These are phyloP conservation scores for Epinotia nisella DNA, from an alignment of 2,888 invertebrate genomes.

Conservation along the genomic window DNA sequence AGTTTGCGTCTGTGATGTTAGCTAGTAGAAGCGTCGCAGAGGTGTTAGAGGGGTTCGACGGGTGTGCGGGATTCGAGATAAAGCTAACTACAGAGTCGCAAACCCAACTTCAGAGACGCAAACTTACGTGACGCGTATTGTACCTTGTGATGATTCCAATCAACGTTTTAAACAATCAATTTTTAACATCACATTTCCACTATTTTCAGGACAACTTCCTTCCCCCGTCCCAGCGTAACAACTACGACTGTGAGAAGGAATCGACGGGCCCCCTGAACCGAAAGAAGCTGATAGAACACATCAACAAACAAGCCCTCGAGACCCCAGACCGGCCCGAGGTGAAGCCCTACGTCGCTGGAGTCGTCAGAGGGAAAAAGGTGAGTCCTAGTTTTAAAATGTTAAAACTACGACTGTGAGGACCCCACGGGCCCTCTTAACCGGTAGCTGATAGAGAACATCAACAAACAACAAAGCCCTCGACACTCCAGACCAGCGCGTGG, in stretches of 20 bases:
- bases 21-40: too few relatives aligned
- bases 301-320: conserved; percentile 99
- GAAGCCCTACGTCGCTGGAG: conserved; percentile 96
- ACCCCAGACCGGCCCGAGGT: conserved; percentile 98
- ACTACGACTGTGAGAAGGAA: conserved; percentile 97
- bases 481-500: conserved; percentile 98
- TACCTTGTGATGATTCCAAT: neutral
- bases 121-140: too few relatives aligned
- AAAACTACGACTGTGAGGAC: conserved; percentile 91
- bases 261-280: conserved; percentile 98
- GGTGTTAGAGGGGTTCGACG: too few relatives aligned
- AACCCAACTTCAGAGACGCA: too few relatives aligned
- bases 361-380: conserved; percentile 95
- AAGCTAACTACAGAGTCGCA: too few relatives aligned
- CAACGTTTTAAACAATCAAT: neutral
- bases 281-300: conserved; percentile 97
- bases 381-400: neutral
- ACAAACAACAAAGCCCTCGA: conserved; percentile 99
- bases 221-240: conserved; percentile 97
- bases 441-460: conserved; percentile 97
- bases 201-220: conserved; percentile 95
- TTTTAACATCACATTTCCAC: conserved; percentile 36
- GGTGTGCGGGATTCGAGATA: too few relatives aligned
- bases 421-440: conserved; percentile 98
- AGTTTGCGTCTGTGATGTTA: too few relatives aligned